phyloP scores from a whole-genome alignment of 2,797 vertebrate species.

The Alosa sapidissima region DNA sequence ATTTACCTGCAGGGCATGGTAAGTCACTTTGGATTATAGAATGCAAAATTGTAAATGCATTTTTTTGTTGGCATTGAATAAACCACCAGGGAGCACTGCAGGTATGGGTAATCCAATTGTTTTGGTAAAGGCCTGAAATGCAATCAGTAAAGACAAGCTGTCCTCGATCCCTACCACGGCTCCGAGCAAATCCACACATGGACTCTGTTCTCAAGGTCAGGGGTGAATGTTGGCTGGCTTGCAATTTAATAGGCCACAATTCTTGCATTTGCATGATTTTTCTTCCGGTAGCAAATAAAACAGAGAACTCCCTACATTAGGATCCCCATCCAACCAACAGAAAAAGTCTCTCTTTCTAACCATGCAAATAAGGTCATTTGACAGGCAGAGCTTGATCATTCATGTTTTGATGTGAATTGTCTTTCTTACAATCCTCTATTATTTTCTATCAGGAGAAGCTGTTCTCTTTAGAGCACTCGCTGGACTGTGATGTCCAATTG shows the following conservation, averaged over 20 bases:
- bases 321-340: not conserved
- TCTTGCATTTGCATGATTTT: not conserved
- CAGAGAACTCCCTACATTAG: not conserved
- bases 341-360: not conserved
- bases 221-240: not conserved
- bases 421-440: not conserved
- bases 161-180: not conserved
- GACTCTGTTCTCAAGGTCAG: not conserved
- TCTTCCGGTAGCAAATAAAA: not conserved
- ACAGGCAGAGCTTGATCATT: not conserved
- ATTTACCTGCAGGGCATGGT: not conserved
- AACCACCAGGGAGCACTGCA: constrained; percentile 48
- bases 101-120: constrained; percentile 20
- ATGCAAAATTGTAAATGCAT: not conserved
- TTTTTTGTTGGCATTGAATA: not conserved
- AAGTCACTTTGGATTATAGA: not conserved
- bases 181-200: constrained; percentile 6
- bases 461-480: too few relatives aligned
- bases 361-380: not conserved
- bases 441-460: not conserved
- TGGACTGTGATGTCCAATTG: too few relatives aligned
- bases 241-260: not conserved
- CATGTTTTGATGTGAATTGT: not conserved
- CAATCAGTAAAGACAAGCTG: not conserved
- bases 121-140: constrained; percentile 22